Evolutionary conservation across 2,888 invertebrate species (phyloP), one percentile per base, ranked within the genome.

Genomic region (Gortyna flavago): DNA sequence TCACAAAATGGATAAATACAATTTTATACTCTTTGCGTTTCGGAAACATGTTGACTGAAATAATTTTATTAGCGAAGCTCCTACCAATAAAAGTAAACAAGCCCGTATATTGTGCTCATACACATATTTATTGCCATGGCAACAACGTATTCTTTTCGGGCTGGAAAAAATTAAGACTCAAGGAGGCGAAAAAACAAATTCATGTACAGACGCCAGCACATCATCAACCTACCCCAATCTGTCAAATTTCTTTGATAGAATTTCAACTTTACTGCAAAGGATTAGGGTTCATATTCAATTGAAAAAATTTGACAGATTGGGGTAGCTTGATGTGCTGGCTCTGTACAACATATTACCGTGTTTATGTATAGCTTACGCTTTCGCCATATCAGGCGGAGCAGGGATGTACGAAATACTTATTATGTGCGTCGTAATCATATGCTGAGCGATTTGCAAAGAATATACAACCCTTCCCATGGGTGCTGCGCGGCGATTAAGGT

Each of bases 401-500:
- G 57, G 64, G 70, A 25, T 51, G 13, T 29, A 32, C 44, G 38
- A 38, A 81, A 77, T 71, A 77, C 72, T 85, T 80, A 80, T 69
- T 75, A 72, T 72, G 54, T 75, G 79, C 64, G 48, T 11, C 61
- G 62, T 81, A 81, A 85, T 85, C 85, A 85, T 76, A 85, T 72
- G 85, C 81, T 65, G 85, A 75, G 57, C 75, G 85, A 61, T 75
- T 81, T 72, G 57, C 76, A 61, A 83, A 75, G 68, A 72, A 85
- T 67, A 57, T 74, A 67, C 76, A 70, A 66, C 72, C 85, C 76
- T 74, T 59, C 67, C 70, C 70, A n/a, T 1, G 69, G 82, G 81
- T 72, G 75, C 54, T 51, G 65, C 41, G 25, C 57, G 57, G 13
- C 41, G 85, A 85, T 81, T 85, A 72, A 61, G 69, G 81, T 81